These are phyloP conservation scores for Eurypyga helias DNA, from an alignment of 2,113 vertebrate species.

Conservation along the genomic window DNA sequence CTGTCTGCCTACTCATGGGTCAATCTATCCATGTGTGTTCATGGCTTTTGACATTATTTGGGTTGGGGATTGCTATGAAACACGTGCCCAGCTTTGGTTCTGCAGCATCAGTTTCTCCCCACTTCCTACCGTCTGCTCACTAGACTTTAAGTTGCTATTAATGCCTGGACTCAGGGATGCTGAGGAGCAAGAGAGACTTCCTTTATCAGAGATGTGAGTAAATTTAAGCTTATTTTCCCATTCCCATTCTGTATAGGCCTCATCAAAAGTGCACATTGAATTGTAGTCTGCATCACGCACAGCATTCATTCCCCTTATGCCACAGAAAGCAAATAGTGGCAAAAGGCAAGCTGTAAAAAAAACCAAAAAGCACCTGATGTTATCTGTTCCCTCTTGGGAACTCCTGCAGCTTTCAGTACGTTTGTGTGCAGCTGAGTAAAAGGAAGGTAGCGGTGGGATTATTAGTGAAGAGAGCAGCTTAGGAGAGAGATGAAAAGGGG, in stretches of 20 bases:
- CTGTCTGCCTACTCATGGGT: background rate
- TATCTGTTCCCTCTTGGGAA: slow-evolving; percentile 60
- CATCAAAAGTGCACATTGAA: background rate
- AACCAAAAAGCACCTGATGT: slow-evolving; percentile 42
- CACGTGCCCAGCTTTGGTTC: background rate
- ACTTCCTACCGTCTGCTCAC: slow-evolving; percentile 37
- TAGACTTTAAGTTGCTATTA: slow-evolving; percentile 45
- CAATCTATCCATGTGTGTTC: background rate
- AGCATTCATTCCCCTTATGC: slow-evolving; percentile 59
- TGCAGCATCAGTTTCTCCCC: background rate
- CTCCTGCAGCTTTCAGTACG: slow-evolving; percentile 55
- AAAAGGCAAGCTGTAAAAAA: slow-evolving; percentile 70
- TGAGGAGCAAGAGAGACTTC: background rate
- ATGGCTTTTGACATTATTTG: background rate
- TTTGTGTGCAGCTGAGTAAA: slow-evolving; percentile 71
- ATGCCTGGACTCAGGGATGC: background rate
- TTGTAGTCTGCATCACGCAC: background rate
- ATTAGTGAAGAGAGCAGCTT: slow-evolving; percentile 64
- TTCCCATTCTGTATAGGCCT: slow-evolving; percentile 13
- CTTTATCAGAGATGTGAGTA: slow-evolving; percentile 25
- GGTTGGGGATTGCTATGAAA: background rate
- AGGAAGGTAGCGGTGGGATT: slow-evolving; percentile 63
- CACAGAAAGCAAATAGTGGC: slow-evolving; percentile 67
- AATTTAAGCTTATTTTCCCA: slow-evolving; percentile 23
- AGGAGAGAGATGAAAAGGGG: slow-evolving; percentile 69